These are phyloP conservation scores for Forficula auricularia DNA, from an alignment of 1,140 invertebrate species.

Conservation along the genomic window DNA sequence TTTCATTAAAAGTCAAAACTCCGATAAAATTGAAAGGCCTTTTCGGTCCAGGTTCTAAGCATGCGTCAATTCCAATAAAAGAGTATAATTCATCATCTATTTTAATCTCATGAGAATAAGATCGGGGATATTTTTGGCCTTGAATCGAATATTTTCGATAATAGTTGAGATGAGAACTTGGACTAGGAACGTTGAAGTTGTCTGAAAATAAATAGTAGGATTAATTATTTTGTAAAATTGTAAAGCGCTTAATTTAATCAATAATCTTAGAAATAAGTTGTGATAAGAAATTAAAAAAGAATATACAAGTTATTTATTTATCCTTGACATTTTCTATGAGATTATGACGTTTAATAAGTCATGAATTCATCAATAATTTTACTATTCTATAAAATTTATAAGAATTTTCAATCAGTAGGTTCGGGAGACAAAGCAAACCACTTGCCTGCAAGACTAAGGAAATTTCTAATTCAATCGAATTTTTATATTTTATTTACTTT, in stretches of 20 bases:
- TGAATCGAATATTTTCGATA: constrained; percentile 67
- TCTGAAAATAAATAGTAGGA: constrained; percentile 50
- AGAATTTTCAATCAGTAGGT: too few relatives aligned
- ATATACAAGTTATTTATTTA: neutral
- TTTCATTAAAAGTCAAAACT: constrained; percentile 40
- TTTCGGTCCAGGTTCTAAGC: constrained; percentile 63
- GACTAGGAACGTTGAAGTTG: constrained; percentile 67
- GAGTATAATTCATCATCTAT: constrained; percentile 41
- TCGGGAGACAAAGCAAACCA: too few relatives aligned
- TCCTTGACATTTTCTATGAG: neutral
- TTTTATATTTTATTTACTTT: too few relatives aligned
- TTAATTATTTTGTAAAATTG: constrained; percentile 7
- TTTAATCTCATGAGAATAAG: constrained; percentile 53
- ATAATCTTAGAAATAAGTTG: too few relatives aligned
- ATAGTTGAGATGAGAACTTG: constrained; percentile 53
- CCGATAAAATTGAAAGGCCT: constrained; percentile 89
- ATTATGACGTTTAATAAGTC: too few relatives aligned
- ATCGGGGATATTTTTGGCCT: constrained; percentile 46
- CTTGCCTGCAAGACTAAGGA: too few relatives aligned
- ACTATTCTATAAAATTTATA: too few relatives aligned
- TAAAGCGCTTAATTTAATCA: neutral
- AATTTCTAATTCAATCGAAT: too few relatives aligned
- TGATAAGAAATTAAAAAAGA: constrained; percentile 10
- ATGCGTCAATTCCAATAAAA: constrained; percentile 79
- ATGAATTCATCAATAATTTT: too few relatives aligned